These are phyloP conservation scores for Lithophane ornitopus DNA, from an alignment of 2,888 invertebrate species.

Conservation along the genomic window DNA sequence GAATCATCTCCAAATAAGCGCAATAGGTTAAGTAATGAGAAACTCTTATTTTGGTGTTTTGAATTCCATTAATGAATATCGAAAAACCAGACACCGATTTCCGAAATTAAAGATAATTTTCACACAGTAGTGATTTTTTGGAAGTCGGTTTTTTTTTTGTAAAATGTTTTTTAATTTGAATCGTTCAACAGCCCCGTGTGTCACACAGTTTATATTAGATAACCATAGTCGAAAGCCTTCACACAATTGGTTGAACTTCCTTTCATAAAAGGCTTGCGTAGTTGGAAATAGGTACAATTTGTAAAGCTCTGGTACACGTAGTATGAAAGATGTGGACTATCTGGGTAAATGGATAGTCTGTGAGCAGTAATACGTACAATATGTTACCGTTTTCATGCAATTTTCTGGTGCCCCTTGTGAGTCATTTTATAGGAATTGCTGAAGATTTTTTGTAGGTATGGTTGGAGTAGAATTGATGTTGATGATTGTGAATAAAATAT, in stretches of 20 bases:
- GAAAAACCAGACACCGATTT: too few relatives aligned
- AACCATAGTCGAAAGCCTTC: conserved; percentile 35
- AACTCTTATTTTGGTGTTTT: too few relatives aligned
- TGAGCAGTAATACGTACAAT: conserved; percentile 19
- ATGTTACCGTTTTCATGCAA: conserved; percentile 27
- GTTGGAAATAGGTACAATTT: conserved; percentile 59
- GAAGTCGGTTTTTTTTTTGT: too few relatives aligned
- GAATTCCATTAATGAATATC: background rate
- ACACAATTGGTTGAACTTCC: conserved; percentile 63
- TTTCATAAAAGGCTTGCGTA: conserved; percentile 54
- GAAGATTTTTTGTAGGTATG: background rate
- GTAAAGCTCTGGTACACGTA: conserved; percentile 35
- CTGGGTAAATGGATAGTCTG: conserved; percentile 33
- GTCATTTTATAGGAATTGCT: conserved; percentile 34
- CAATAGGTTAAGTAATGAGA: background rate
- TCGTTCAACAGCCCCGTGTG: conserved; percentile 8
- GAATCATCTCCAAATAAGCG: background rate
- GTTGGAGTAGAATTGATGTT: too few relatives aligned
- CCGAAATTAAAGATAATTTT: too few relatives aligned
- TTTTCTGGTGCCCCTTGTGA: conserved; percentile 13
- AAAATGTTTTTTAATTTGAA: too few relatives aligned
- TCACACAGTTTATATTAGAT: conserved; percentile 43
- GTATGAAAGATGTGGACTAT: conserved; percentile 42
- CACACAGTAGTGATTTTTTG: too few relatives aligned
- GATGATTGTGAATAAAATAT: background rate